Evolutionary conservation across 2,797 vertebrate genomes (phyloP).

Genomic region (Chrosomus eos): DNA sequence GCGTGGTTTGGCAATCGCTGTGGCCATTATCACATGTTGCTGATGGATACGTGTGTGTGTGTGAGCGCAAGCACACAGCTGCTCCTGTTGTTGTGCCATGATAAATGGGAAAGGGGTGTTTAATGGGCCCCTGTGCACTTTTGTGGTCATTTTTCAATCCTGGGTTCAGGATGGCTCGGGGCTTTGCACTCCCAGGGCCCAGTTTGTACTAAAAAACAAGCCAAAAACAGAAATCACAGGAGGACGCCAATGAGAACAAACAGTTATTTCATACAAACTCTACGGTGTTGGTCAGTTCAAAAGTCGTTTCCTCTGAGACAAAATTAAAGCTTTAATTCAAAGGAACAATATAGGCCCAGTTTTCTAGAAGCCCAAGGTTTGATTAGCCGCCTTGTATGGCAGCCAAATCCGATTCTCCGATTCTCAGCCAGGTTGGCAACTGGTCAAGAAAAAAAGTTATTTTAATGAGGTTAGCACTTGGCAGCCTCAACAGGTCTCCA

Average conservation of each 20-base stretch:
- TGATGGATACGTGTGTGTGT: conserved; percentile 48
- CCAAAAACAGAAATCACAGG: conserved; percentile 31
- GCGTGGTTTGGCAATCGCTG: conserved; percentile 56
- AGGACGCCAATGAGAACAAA: conserved; percentile 21
- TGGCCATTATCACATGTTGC: conserved; percentile 60
- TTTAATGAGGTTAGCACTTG: conserved; percentile 47
- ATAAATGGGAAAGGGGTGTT: conserved; percentile 56
- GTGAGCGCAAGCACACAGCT: conserved; percentile 43
- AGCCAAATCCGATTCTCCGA: conserved; percentile 1
- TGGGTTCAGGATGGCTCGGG: conserved; percentile 38
- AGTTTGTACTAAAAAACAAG: conserved; percentile 47
- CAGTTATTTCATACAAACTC: neutral
- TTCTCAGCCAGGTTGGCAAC: conserved; percentile 38
- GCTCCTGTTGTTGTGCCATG: conserved; percentile 58
- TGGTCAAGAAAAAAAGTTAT: conserved; percentile 28
- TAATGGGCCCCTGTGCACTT: conserved; percentile 56
- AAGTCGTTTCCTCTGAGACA: conserved; percentile 3
- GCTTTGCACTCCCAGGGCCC: conserved; percentile 22
- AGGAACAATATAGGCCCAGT: conserved; percentile 5
- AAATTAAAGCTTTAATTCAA: conserved; percentile 11
- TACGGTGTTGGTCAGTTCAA: conserved; percentile 7
- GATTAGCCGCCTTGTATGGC: conserved; percentile 18
- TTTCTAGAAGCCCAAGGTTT: conserved; percentile 33
- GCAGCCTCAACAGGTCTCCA: conserved; percentile 33
- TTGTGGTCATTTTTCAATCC: conserved; percentile 55